A percentile compares a stretch with the other conserved stretches of the same genome.
These are phyloP conservation scores for Zosterops hypoxanthus DNA, from an alignment of 2,113 vertebrate genomes.

Conservation along the genomic window DNA sequence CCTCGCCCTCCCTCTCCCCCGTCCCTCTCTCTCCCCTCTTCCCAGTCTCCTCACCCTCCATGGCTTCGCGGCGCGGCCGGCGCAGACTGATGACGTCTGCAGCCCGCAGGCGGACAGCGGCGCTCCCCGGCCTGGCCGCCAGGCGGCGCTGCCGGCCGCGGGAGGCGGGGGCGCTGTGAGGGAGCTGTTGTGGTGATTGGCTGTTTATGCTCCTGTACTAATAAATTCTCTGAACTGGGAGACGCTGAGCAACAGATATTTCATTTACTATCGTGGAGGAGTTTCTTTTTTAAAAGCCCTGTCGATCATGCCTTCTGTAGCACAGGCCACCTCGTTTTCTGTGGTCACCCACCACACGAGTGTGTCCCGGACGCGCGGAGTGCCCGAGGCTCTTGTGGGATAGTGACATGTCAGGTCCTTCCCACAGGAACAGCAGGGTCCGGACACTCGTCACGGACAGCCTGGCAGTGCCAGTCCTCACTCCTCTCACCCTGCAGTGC, in stretches of 20 bases:
- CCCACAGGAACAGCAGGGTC: background rate
- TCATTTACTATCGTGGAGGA: accelerated
- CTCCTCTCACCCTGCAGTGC: background rate
- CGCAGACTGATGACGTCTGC: accelerated
- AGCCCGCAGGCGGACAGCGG: background rate
- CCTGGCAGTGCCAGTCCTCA: accelerated
- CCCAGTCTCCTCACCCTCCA: background rate
- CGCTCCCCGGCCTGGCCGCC: background rate
- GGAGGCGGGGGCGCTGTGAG: accelerated
- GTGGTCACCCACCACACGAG: accelerated
- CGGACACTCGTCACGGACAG: background rate
- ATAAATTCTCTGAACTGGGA: background rate
- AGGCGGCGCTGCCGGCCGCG: background rate
- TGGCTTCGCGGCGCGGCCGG: background rate
- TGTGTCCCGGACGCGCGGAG: accelerated
- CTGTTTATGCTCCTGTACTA: accelerated
- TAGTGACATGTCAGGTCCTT: background rate
- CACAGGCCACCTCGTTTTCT: accelerated
- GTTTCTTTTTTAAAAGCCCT: background rate
- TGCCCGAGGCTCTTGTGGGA: accelerated
- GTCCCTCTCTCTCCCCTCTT: background rate
- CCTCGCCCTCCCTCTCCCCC: background rate
- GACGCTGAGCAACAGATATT: background rate
- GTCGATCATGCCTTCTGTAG: background rate
- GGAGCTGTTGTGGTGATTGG: accelerated